A percentile compares a stretch with the other conserved stretches of the same genome.
Conservation (phyloP, 2,797 vertebrate species). For the Crenichthys baileyi region DNA sequence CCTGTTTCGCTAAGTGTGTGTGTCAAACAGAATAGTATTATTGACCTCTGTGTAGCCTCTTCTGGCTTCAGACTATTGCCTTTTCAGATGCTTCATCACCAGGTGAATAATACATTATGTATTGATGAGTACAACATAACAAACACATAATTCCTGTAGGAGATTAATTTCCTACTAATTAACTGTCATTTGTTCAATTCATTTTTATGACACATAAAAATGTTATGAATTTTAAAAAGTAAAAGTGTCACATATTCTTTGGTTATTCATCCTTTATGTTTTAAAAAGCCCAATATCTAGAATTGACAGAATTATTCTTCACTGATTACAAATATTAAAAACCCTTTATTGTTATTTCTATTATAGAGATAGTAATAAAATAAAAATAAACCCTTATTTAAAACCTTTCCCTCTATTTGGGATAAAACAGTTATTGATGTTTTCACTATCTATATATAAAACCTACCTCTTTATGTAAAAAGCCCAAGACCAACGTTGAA, state of each 20-base stretch:
- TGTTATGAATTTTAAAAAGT: not conserved
- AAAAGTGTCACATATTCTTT: not conserved
- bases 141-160: not conserved
- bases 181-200: not conserved
- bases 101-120: conserved; percentile 45
- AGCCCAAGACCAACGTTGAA: not conserved
- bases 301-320: not conserved
- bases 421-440: not conserved
- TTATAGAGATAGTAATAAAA: too few relatives aligned
- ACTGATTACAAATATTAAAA: not conserved
- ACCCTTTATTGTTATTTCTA: not conserved
- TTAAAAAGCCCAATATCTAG: not conserved
- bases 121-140: conserved; percentile 20
- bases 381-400: not conserved
- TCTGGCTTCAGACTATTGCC: conserved; percentile 19
- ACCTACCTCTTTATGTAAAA: not conserved
- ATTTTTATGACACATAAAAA: too few relatives aligned
- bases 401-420: not conserved
- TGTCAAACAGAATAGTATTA: conserved; percentile 4
- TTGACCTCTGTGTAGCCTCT: conserved; percentile 44
- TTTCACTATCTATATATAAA: not conserved
- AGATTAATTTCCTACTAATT: not conserved
- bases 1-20: not conserved
- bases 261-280: not conserved
- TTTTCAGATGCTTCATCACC: conserved; percentile 29